These are phyloP conservation scores for Melanophora roralis DNA, from an alignment of 2,888 invertebrate species.

Conservation along the genomic window DNA sequence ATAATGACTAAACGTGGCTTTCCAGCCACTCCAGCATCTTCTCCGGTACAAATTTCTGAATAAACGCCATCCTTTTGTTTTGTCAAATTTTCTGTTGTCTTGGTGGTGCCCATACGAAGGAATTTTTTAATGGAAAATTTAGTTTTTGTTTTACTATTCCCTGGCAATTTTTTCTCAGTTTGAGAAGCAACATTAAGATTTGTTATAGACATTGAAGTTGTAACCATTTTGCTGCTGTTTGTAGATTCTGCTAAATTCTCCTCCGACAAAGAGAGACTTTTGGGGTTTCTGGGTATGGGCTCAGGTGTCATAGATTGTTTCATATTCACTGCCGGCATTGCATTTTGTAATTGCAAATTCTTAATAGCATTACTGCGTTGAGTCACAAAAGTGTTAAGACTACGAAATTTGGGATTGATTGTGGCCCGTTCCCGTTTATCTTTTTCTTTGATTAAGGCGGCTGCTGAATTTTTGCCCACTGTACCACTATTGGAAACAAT, in stretches of 20 bases:
- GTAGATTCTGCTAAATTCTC: slow-evolving; percentile 80
- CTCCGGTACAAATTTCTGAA: slow-evolving; percentile 76
- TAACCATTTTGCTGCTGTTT: slow-evolving; percentile 40
- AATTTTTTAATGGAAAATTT: slow-evolving; percentile 91
- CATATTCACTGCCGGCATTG: slow-evolving; percentile 70
- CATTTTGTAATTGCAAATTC: slow-evolving; percentile 72
- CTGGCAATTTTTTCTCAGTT: slow-evolving; percentile 63
- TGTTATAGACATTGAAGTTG: slow-evolving; percentile 55
- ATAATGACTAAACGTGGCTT: slow-evolving; percentile 90
- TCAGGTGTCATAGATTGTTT: slow-evolving; percentile 80
- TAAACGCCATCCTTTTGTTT: slow-evolving; percentile 77
- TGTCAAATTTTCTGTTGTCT: slow-evolving; percentile 78
- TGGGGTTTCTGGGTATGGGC: slow-evolving; percentile 79
- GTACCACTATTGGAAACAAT: slow-evolving; percentile 56
- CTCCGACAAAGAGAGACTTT: slow-evolving; percentile 84
- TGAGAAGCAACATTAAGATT: slow-evolving; percentile 37
- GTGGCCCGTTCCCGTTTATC: slow-evolving; percentile 86
- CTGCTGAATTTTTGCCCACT: slow-evolving; percentile 78
- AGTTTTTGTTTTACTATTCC: slow-evolving; percentile 80
- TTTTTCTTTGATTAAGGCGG: slow-evolving; percentile 85
- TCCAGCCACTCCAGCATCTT: slow-evolving; percentile 72
- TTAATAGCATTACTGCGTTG: slow-evolving; percentile 75
- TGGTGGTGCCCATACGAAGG: slow-evolving; percentile 87
- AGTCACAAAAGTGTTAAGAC: slow-evolving; percentile 77
- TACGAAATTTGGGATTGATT: slow-evolving; percentile 81